Base-by-base conservation (phyloP, 2,888 invertebrate genomes). In the Gibbula magus region DNA sequence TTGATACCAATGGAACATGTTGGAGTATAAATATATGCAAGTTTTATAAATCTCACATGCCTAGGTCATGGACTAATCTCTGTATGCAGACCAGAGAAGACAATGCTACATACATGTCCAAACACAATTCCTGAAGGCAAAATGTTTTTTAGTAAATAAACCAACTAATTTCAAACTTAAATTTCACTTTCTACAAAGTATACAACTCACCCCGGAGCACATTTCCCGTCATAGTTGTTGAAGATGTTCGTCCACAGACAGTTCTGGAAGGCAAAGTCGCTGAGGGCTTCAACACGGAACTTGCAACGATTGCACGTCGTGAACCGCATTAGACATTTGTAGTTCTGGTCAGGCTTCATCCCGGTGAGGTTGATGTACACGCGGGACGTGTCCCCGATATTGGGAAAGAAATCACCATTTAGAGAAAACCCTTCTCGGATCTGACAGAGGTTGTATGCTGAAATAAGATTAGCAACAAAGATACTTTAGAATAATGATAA, bases 281-380 rank as follows among this genome's bases (percentile, higher is more conserved):
- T 73, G 32, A 75, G 4, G n/a, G 56, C n/a, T n/a, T 66, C 67
- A 0, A 81, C 78, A 10, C 51, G 75, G n/a, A 81, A 66, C 10
- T 61, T 56, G 51, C 81, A 81, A n/a, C 25, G 53, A n/a, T 32
- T 16, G 51, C 81, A 81, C 8, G 81, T 78, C 18, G 81, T 78
- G 52, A 81, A 81, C 10, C 67, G 54, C 81, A 81, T 81, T 22
- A 81, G 66, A 75, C 81, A 81, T 32, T 32, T 53, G 45, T 77
- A 61, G n/a, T 54, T 22, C 22, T 20, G 20, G 13, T 77, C 35
- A 35, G n/a, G 20, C 56, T n/a, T 77, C 3, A 22, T 32, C 0
- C 53, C 45, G 0, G 77, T 35, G n/a, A 54, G 39, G 61, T 77
- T 70, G 52, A 53, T 53, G 70, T 25, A 78, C 10, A 78, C 53